Evolutionary conservation across 2,888 invertebrate species (phyloP), one percentile per base, ranked within the genome.

Genomic region (Oscheius sp.): DNA sequence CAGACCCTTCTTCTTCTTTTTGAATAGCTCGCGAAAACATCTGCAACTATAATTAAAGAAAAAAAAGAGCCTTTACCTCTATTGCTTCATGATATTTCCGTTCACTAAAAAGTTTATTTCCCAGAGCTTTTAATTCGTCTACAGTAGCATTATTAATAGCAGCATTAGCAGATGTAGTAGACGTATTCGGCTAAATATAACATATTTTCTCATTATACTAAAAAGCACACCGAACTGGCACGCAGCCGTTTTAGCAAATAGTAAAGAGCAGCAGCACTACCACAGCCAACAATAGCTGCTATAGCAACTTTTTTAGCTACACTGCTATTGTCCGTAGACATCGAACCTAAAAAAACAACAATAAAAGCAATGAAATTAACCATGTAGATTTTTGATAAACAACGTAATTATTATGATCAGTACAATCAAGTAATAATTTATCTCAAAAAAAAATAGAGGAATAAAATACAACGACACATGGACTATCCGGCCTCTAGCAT

Each of bases 21-120:
- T 68, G 52, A 21, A 75, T 52, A 7, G 75, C 75, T 18, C 27
- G 23, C 1, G 72, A 68, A 59, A 75, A 75, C 12, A 72, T 41
- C 74, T 74, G 27, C 9, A 35, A 6, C 35, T 6, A 1, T 52
- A 23, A 59, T 49, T 52, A 29, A 52, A 12, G 2, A 7, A 21
- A n/a, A n/a, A n/a, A n/a, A n/a, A n/a, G n/a, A 27, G 23, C 7
- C 12, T 18, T 23, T 45, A 74, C 74, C 58, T 75, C 69, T 21
- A 72, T 68, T 16, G 75, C 75, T 46, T 72, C 70, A 13, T 56
- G 56, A 35, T 72, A 75, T 16, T 75, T 68, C 52, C 72, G 72
- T 12, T 25, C 68, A 1, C 72, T 45, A 53, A 75, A 75, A 1
- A 72, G 52, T 29, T 72, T 72, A 56, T 75, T 75, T 3, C 75